Base-by-base conservation (phyloP, 2,113 vertebrate species). In the Ictalurus furcatus region DNA sequence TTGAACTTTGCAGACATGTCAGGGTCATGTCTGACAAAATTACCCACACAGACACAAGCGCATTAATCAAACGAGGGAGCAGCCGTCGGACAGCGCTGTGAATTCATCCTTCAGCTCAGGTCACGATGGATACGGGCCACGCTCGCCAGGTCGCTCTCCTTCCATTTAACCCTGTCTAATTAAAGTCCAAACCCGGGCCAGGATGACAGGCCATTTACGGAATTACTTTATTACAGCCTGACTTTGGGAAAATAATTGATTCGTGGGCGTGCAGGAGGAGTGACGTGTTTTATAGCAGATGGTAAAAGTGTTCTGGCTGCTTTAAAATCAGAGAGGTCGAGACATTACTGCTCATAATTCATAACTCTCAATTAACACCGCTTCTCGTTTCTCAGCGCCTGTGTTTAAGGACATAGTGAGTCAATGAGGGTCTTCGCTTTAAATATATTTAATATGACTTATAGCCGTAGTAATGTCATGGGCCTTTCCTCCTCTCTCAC, bases 1-100 rank as follows among this genome's bases (percentile, higher is more conserved):
- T 96, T 95, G 92, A 96, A 97, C 95, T 96, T 96, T 95, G 91
- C 91, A 95, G 93, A 96, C 94, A 94, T 69, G 94, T 94, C 95
- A 94, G 94, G 95, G 92, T 93, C 95, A 94, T 94, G 95, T 93
- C 94, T 94, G 93, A 94, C 94, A 95, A 94, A 96, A 95, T 94
- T 93, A 94, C 93, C 93, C 92, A 90, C 76, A 82, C 88, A 48
- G 78, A 94, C 93, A 93, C 67, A 90, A 87, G 92, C 93, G 93
- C 95, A 97, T 95, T 95, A 95, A 95, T 96, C 95, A 95, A 92
- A 92, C 87, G 89, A 88, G 90, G 82, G 82, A 91, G 84, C 87
- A 90, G 90, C 80, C 86, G 90, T 89, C 90, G 84, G 88, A 89
- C 90, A 91, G 93, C 88, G 83, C 17, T 89, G 65, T 92, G 82